Percentiles rank a stretch among this genome's conserved stretches.
Evolutionary conservation across 2,797 vertebrate species (phyloP).

Genomic region (Lepilemur ruficaudatus): DNA sequence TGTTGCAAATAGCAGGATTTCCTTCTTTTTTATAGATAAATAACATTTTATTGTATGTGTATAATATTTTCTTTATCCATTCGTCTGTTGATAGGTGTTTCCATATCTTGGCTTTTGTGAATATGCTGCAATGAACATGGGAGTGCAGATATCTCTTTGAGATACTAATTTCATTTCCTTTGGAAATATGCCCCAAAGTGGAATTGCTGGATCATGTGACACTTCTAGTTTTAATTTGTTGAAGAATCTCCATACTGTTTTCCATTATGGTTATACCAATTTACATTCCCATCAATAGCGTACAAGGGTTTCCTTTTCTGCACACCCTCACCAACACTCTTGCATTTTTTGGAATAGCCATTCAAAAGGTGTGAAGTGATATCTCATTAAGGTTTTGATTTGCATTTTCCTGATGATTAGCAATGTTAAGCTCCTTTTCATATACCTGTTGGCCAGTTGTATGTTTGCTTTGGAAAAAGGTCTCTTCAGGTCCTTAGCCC

Average conservation of each 20-base stretch:
- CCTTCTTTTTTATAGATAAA: too few relatives aligned
- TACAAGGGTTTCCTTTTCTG: not conserved
- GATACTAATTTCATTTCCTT: too few relatives aligned
- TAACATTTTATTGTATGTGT: too few relatives aligned
- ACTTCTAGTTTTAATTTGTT: not conserved
- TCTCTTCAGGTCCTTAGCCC: not conserved
- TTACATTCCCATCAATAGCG: not conserved
- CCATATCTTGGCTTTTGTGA: too few relatives aligned
- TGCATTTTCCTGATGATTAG: not conserved
- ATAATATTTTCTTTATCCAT: too few relatives aligned
- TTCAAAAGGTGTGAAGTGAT: not conserved
- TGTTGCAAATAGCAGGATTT: too few relatives aligned
- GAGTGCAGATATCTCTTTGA: too few relatives aligned
- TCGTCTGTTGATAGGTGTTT: too few relatives aligned
- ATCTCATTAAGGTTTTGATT: not conserved
- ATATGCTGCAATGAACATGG: too few relatives aligned
- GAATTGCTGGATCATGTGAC: not conserved
- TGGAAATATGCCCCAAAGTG: not conserved
- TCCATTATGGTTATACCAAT: not conserved
- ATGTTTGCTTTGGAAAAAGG: not conserved
- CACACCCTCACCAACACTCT: not conserved
- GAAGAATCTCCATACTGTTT: not conserved
- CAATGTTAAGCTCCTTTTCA: too few relatives aligned
- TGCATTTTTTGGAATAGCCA: not conserved
- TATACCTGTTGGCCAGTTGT: not conserved